A percentile compares a stretch with the other conserved stretches of the same genome.
Conservation (phyloP, 2,113 vertebrate species). For the Cinclus mexicanus region DNA sequence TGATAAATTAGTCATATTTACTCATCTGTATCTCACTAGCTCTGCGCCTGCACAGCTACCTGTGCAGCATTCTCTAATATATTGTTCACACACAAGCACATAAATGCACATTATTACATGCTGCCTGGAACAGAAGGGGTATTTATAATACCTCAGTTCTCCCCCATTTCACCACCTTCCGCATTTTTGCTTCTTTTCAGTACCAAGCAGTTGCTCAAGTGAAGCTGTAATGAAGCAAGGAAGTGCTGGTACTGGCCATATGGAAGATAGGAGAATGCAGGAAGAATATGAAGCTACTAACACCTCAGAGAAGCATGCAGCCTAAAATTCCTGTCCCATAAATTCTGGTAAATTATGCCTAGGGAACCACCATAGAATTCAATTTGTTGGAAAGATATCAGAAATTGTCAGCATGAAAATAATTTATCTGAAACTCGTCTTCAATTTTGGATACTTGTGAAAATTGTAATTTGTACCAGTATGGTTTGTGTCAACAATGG, state of each 20-base stretch:
- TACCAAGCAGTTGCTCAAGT: neutral
- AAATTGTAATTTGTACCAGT: neutral
- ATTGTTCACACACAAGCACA: slow-evolving; percentile 54
- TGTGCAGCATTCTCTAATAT: neutral
- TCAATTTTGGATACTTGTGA: neutral
- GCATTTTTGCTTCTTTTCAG: neutral
- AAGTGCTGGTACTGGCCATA: neutral
- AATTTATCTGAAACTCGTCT: neutral
- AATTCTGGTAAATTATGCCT: neutral
- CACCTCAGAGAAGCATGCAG: neutral
- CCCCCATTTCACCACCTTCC: neutral
- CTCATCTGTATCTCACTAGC: neutral
- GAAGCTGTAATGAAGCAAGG: neutral
- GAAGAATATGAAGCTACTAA: neutral
- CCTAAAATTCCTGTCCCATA: neutral
- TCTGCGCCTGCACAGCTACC: neutral
- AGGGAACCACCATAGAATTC: neutral
- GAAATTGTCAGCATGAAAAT: neutral
- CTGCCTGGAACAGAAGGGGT: neutral
- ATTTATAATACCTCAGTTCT: neutral
- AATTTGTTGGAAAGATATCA: neutral
- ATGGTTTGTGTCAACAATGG: neutral
- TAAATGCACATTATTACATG: neutral
- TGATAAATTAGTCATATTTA: neutral
- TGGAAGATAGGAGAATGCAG: neutral